These are phyloP conservation scores for Neogobius melanostomus DNA, from an alignment of 2,113 vertebrate species.

Conservation along the genomic window DNA sequence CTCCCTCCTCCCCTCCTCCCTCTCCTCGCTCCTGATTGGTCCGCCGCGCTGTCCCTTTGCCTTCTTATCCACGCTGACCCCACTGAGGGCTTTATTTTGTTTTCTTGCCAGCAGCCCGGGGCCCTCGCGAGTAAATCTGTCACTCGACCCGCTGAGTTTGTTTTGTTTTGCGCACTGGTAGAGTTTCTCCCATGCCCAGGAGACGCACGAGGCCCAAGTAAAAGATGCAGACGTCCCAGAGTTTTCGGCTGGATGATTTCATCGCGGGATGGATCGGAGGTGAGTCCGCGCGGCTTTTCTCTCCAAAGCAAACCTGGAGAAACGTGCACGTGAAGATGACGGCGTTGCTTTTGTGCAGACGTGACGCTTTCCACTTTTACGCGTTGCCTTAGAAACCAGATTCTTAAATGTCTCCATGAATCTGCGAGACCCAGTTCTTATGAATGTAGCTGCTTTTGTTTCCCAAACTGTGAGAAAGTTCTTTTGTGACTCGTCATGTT, in stretches of 20 bases:
- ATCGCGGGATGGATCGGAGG: constrained; percentile 79
- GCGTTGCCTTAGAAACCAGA: too few species aligned
- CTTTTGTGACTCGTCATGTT: too few species aligned
- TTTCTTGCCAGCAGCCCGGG: background rate
- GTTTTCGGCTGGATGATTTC: constrained; percentile 74
- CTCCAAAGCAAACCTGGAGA: background rate
- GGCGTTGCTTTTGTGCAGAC: too few species aligned
- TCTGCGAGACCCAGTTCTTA: too few species aligned
- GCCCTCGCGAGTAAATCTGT: background rate
- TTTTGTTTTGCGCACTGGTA: too few species aligned
- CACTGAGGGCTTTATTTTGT: background rate
- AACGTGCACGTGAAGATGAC: too few species aligned
- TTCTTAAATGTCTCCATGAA: too few species aligned
- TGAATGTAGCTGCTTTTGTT: too few species aligned
- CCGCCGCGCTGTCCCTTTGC: background rate
- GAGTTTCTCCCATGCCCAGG: background rate
- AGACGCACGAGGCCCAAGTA: background rate
- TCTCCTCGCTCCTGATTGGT: constrained; percentile 41
- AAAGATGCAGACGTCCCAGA: constrained; percentile 52
- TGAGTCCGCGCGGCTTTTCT: constrained; percentile 41
- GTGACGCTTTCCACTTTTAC: too few species aligned
- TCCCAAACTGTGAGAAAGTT: too few species aligned
- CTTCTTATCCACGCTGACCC: constrained; percentile 8
- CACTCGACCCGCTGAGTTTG: background rate
- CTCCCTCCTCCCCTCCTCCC: background rate